Evolutionary conservation across 2,113 vertebrate genomes (phyloP).

Genomic region (Azemiops feae): DNA sequence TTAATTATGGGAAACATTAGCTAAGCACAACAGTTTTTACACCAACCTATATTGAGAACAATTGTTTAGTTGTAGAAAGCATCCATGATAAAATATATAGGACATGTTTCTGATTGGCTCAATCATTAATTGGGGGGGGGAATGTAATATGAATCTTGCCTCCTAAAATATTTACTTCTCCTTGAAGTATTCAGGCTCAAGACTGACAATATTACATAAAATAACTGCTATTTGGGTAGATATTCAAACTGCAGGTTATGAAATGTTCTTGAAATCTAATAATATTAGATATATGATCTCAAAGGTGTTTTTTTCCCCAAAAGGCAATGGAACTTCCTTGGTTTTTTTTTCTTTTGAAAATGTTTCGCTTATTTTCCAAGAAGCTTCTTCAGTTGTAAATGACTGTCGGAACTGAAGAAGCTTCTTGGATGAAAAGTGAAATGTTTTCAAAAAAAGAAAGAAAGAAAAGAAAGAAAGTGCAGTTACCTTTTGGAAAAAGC

Average conservation of each 20-base stretch:
- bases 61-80: neutral
- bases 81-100: neutral
- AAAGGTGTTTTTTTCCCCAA: too few species aligned
- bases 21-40: neutral
- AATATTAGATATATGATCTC: neutral
- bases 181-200: neutral
- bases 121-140: slow-evolving; percentile 1
- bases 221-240: neutral
- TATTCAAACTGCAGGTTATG: slow-evolving; percentile 9
- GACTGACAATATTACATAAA: neutral
- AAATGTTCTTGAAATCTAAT: slow-evolving; percentile 21
- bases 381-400: too few species aligned
- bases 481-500: too few species aligned
- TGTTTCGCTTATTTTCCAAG: too few species aligned
- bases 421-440: too few species aligned
- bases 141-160: neutral
- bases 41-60: neutral
- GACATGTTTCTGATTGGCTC: neutral
- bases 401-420: too few species aligned
- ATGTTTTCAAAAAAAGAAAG: too few species aligned
- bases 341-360: too few species aligned
- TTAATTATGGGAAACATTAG: neutral
- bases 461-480: too few species aligned
- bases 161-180: neutral
- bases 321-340: too few species aligned